Conservation (phyloP, 2,797 vertebrate genomes). For the Cyprinella venusta region DNA sequence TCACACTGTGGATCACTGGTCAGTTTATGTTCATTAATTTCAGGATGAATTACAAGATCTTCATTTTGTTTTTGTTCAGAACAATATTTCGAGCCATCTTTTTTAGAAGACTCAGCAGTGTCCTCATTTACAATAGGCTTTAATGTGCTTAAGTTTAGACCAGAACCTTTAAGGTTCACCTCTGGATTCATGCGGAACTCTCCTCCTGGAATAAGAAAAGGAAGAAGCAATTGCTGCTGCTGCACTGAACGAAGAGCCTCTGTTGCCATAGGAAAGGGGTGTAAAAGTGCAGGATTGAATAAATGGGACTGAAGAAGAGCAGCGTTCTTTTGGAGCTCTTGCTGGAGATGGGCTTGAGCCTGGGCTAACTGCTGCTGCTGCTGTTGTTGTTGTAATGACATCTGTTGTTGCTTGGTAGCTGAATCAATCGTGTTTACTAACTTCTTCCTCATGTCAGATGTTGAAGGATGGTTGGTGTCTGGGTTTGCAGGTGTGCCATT, state of each 20-base stretch:
- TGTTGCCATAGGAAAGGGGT: conserved; percentile 90
- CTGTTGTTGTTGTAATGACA: conserved; percentile 74
- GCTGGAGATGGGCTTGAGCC: conserved; percentile 89
- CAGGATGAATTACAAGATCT: conserved; percentile 66
- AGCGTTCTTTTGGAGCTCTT: conserved; percentile 91
- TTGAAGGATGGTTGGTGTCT: conserved; percentile 68
- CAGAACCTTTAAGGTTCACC: conserved; percentile 81
- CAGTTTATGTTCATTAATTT: conserved; percentile 77
- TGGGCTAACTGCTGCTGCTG: conserved; percentile 84
- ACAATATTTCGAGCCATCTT: conserved; percentile 48
- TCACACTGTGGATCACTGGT: conserved; percentile 67
- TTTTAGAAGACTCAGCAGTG: conserved; percentile 60
- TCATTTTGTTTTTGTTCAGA: conserved; percentile 70
- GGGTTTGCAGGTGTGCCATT: conserved; percentile 64
- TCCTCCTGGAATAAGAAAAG: conserved; percentile 93
- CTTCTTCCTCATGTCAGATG: conserved; percentile 85
- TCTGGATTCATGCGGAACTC: conserved; percentile 94
- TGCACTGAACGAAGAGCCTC: conserved; percentile 89
- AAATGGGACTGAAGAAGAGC: conserved; percentile 94
- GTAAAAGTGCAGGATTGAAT: conserved; percentile 88
- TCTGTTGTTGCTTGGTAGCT: conserved; percentile 87
- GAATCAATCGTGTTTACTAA: conserved; percentile 90
- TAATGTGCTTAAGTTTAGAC: conserved; percentile 78
- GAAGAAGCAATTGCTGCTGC: conserved; percentile 94
- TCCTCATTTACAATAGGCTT: conserved; percentile 79